Evolutionary conservation across 2,888 invertebrate species (phyloP), one percentile per base, ranked within the genome.

Genomic region (Noctua fimbriata): DNA sequence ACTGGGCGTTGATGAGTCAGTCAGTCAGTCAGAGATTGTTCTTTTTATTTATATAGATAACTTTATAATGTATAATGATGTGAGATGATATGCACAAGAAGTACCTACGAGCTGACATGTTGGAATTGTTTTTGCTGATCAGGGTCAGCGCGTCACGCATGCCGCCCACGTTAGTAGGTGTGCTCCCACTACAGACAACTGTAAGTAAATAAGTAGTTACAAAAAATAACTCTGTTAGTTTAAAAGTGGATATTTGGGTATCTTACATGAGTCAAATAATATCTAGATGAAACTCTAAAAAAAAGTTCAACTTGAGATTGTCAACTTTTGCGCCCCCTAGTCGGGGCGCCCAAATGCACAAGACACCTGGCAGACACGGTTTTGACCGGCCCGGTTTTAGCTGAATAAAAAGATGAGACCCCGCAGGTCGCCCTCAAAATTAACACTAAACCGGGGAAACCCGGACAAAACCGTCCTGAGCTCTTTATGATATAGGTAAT

Each of bases 111-210:
- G 69, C 41, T 78, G 75, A 70, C 76, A 76, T 58, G 52, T 49
- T 55, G 24, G 73, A 72, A 73, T 75, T 71, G 76, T 86, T 87
- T 82, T 69, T 79, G n/a, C 60, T 76, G 78, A 88, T 76, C 82
- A 85, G 77, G 86, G 86, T 85, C 86, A 85, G 67, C 66, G 52
- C 82, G 86, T 85, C 86, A 86, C 79, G 86, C 88, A 75, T 73
- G 71, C 66, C 82, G 69, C 73, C 78, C 65, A 76, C 71, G 67
- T 60, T 49, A 77, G 70, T 86, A 79, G 32, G 41, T 44, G 44
- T 67, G 47, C 44, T 67, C n/a, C n/a, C 4, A n/a, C n/a, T 67
- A 44, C n/a, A 32, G 10, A 36, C 65, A 67, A 67, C 16, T 67
- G 16, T 67, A 44, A 67, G 9, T 44, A 67, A 67, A 28, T 67